Evolutionary conservation across 2,797 vertebrate species (phyloP), one percentile per base, ranked within the genome.

Genomic region (Carduelis carduelis): DNA sequence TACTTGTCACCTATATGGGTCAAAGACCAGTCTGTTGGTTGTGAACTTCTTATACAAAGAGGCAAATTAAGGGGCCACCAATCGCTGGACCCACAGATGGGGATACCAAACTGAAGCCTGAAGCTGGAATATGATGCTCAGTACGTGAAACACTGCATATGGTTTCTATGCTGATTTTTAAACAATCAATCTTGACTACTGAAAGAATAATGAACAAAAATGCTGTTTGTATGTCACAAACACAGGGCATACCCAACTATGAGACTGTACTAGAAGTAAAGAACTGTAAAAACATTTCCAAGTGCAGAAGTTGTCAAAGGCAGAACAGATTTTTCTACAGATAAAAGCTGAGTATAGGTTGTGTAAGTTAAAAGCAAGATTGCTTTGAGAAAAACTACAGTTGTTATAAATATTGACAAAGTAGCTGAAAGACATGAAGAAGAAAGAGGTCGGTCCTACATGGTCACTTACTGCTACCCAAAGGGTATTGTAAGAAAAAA

Each of bases 381-480:
- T 34, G 57, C 56, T 93, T 87, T 86, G 41, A 87, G 63, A 78
- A 76, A 86, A 81, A 84, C 46, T 68, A 49, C 3, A 21, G 46
- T 80, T 66, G 34, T 86, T 83, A 81, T 12, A 95, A 91, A 91
- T 75, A 91, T 47, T 81, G 83, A 91, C 61, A 85, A 96, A 95
- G 60, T 32, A 95, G 60, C 35, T 89, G 41, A 92, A 88, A 92
- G 63, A 70, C 63, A 85, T 9, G 43, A 93, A 90, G 60, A 91
- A 82, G 71, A 87, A 89, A 74, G 37, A 96, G 44, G 46, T 71
- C 4, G 8, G 35, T 63, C 30, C 49, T 92, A 84, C 74, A 26
- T 41, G 75, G 71, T 69, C 87, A 77, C 69, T 93, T 95, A 75
- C 28, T 91, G 49, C 57, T 79, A 64, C 60, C 61, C 46, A 91